phyloP scores from a whole-genome alignment of 1,140 invertebrate genomes.

The Drosophila aff. region DNA sequence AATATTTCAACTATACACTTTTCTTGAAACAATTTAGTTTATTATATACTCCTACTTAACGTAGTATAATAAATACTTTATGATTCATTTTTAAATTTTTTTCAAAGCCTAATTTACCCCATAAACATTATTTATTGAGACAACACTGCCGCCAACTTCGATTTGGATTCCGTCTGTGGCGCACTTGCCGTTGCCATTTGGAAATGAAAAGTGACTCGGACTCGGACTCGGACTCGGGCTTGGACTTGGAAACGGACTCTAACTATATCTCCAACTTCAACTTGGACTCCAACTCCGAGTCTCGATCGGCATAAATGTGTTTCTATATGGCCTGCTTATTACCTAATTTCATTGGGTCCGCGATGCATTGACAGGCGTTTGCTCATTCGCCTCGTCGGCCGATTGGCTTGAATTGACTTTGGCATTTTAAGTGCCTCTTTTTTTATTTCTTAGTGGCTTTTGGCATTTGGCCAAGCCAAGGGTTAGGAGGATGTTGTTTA shows the following conservation, averaged over 20 bases:
- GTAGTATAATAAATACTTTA: background rate
- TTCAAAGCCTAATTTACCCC: background rate
- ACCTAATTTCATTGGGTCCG: constrained; percentile 76
- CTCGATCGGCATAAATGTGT: constrained; percentile 40
- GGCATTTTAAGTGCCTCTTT: constrained; percentile 71
- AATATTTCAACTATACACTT: background rate
- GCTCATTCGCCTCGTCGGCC: constrained; percentile 29
- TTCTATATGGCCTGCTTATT: constrained; percentile 74
- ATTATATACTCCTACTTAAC: too few species aligned
- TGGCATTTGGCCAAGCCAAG: constrained; percentile 59
- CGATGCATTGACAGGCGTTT: constrained; percentile 48
- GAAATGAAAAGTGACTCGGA: constrained; percentile 77
- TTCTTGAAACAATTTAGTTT: background rate
- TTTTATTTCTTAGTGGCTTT: constrained; percentile 31
- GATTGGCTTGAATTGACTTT: constrained; percentile 60
- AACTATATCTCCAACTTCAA: constrained; percentile 12
- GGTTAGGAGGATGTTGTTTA: constrained; percentile 53
- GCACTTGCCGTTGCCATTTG: constrained; percentile 81
- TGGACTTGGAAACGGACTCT: constrained; percentile 26
- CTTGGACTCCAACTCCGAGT: constrained; percentile 20
- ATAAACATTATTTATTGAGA: background rate
- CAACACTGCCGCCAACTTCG: constrained; percentile 35
- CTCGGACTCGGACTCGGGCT: constrained; percentile 38
- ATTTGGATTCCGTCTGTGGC: constrained; percentile 43
- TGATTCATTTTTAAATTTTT: background rate